Base-by-base conservation (phyloP, 2,888 invertebrate genomes). In the Plusia festucae region DNA sequence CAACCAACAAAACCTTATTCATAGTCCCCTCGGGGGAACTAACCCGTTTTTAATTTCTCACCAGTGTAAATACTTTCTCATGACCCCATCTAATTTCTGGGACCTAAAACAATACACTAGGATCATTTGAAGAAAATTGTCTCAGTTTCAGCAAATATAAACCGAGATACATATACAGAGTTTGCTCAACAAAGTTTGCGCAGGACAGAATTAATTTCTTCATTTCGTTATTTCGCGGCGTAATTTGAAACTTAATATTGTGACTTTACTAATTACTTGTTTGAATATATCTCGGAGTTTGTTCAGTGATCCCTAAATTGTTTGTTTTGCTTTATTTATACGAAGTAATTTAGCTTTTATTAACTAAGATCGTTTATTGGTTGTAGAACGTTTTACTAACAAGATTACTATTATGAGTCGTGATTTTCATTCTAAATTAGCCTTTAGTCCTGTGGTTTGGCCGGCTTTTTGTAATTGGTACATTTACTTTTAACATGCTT, bases 171-270 rank as follows among this genome's bases (percentile, higher is more conserved):
- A 18, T 9, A 53, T 9, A 53, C 55, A 63, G 40, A 40, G 60
- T 81, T 69, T 68, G 59, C 54, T 49, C 16, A 68, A 63, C 58
- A 49, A 76, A 74, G 75, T 83, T 83, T 78, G 61, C 69, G 27
- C 59, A 80, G 77, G 76, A 70, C 73, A 61, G 64, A 79, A 82
- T 76, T 76, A 79, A 82, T 76, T 77, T 76, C 69, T 72, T 76
- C 70, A 76, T 79, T 81, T 76, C 53, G 52, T 60, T 73, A 68
- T 63, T 67, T 55, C 70, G 59, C 63, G 68, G 60, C 61, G 46
- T 57, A 68, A 70, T 75, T 74, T 71, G 51, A 58, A 68, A 69
- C 69, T 65, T 67, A 73, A 70, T 71, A 68, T 68, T 70, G 65
- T 65, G 57, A 56, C 46, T 75, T 57, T 56, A 56, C 53, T 66